Base-by-base conservation (phyloP, 2,113 vertebrate species). In the Nesoenas mayeri region DNA sequence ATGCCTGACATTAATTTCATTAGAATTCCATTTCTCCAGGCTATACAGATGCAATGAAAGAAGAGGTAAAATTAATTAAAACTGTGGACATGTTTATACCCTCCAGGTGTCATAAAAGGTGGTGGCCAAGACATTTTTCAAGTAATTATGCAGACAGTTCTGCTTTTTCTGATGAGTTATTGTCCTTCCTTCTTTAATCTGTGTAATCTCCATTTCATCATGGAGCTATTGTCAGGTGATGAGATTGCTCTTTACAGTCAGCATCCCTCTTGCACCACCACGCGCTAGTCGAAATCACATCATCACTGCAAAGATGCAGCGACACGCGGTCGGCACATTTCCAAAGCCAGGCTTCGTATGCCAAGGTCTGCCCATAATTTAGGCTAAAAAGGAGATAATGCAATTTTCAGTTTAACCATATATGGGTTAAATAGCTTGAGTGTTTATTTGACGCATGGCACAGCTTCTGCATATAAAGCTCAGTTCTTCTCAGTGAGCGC, bases 1-100 rank as follows among this genome's bases (percentile, higher is more conserved):
- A 95, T 72, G 75, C 58, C 47, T 80, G 85, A 93, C 93, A 88
- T 94, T 95, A 91, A 96, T 97, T 98, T 97, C 96, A 97, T 98
- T 97, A 97, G 96, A 97, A 96, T 97, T 96, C 65, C 83, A 87
- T 97, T 97, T 96, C 97, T 98, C 92, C 70, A 91, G 96, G 98
- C 97, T 97, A 96, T 97, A 95, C 97, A 97, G 97, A 96, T 98
- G 97, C 94, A 93, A 91, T 95, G 95, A 98, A 98, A 97, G 96
- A 96, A 97, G 95, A 96, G 97, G 97, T 90, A 98, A 98, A 98
- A 98, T 98, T 98, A 98, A 98, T 98, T 98, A 98, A 98, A 98
- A 97, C 95, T 96, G 96, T 85, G 92, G 97, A 97, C 95, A 96
- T 98, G 97, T 98, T 98, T 98, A 97, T 98, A 92, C 97, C 97